Conservation (phyloP, 2,113 vertebrate species). For the Budorcas taxicolor region DNA sequence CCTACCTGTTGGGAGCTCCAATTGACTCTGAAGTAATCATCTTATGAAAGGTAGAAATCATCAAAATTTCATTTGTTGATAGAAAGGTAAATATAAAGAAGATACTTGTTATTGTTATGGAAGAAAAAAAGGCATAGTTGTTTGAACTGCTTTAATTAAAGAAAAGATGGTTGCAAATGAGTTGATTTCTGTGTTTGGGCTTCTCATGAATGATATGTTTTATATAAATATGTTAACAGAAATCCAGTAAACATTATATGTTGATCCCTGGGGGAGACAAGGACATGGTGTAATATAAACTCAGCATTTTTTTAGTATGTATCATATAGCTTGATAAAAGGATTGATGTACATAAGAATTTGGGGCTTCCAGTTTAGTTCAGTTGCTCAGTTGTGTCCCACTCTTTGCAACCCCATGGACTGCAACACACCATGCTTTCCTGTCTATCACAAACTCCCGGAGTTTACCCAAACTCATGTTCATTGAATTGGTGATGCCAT, state of each 20-base stretch:
- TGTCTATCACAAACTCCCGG: background rate
- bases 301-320: background rate
- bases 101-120: background rate
- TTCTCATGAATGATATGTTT: background rate
- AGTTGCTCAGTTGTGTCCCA: background rate
- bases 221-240: slow-evolving; percentile 6
- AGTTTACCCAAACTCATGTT: background rate
- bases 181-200: slow-evolving; percentile 21
- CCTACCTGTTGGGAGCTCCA: background rate
- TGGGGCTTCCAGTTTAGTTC: background rate
- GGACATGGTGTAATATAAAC: background rate
- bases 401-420: background rate
- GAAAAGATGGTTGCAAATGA: slow-evolving; percentile 11
- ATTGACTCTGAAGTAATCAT: background rate
- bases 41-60: slow-evolving; percentile 1
- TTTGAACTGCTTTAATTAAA: background rate
- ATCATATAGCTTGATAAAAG: background rate
- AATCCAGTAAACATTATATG: background rate
- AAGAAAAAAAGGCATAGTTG: background rate
- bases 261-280: background rate
- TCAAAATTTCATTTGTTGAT: background rate
- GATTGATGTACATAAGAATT: background rate
- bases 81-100: slow-evolving; percentile 4
- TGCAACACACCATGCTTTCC: background rate
- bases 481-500: background rate